Conservation (phyloP, 2,888 invertebrate genomes). For the Exocentrus adspersus region DNA sequence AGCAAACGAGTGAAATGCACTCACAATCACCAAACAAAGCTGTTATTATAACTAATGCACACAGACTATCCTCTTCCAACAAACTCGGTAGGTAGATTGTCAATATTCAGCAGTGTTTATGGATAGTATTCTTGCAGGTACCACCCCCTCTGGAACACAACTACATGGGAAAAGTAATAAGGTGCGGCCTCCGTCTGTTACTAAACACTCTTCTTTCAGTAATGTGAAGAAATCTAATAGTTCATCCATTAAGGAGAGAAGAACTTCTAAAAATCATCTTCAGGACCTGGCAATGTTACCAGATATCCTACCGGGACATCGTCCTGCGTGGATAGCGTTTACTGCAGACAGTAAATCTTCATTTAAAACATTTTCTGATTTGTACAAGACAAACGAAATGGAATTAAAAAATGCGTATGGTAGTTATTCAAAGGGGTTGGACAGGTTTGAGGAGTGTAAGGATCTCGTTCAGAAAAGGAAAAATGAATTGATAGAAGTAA, state of each 20-base stretch:
- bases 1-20: too few species aligned
- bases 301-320: constrained; percentile 41
- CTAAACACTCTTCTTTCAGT: too few species aligned
- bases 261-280: constrained; percentile 28
- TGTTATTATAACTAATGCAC: too few species aligned
- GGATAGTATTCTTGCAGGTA: too few species aligned
- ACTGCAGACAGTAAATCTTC: background rate
- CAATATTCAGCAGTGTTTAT: too few species aligned
- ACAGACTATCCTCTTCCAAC: too few species aligned
- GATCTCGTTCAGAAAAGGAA: constrained; percentile 37
- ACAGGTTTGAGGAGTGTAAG: constrained; percentile 32
- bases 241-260: constrained; percentile 9
- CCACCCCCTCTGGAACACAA: too few species aligned
- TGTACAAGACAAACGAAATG: constrained; percentile 43
- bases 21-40: too few species aligned
- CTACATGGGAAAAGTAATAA: too few species aligned
- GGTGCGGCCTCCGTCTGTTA: too few species aligned
- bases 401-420: constrained; percentile 31
- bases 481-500: constrained; percentile 42
- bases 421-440: constrained; percentile 38
- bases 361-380: constrained; percentile 36
- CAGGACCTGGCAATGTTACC: constrained; percentile 28
- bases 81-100: too few species aligned
- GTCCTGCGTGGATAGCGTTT: constrained; percentile 42
- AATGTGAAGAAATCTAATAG: constrained; percentile 26